phyloP scores from a whole-genome alignment of 2,888 invertebrate genomes.

The Philereme vetulata region DNA sequence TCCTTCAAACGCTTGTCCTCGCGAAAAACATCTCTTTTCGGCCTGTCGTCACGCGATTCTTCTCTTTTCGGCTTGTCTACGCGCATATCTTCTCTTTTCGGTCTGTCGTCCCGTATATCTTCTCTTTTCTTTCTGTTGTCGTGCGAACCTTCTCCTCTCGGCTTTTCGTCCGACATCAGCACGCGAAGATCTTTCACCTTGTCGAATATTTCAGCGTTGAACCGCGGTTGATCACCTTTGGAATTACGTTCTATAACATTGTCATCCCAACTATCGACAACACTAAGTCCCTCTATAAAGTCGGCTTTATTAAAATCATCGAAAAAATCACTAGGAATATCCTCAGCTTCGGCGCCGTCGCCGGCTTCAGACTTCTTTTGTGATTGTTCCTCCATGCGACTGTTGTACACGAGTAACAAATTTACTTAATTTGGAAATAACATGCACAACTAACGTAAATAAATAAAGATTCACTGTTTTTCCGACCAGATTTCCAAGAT shows the following conservation, averaged over 20 bases:
- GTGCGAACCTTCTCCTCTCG: conserved; percentile 2
- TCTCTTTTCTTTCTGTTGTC: conserved; percentile 31
- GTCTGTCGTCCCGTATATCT: conserved; percentile 4
- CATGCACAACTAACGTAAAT: background rate
- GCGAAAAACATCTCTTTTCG: conserved; percentile 7
- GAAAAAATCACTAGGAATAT: conserved; percentile 78
- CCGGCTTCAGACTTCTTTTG: conserved; percentile 43
- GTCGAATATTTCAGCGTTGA: conserved; percentile 51
- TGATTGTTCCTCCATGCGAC: conserved; percentile 28
- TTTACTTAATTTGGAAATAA: background rate
- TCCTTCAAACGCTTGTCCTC: conserved; percentile 11
- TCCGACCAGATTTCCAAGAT: no score
- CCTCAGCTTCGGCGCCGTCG: conserved; percentile 55
- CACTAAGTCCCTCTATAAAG: conserved; percentile 76
- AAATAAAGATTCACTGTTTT: background rate
- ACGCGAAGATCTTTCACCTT: conserved; percentile 64
- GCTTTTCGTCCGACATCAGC: conserved; percentile 45
- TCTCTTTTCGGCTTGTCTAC: conserved; percentile 11
- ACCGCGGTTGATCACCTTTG: conserved; percentile 39
- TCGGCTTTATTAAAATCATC: conserved; percentile 76
- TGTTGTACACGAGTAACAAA: background rate
- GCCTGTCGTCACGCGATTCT: conserved; percentile 4
- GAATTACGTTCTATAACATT: conserved; percentile 41
- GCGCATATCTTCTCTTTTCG: conserved; percentile 4
- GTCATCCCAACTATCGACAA: conserved; percentile 74